Percentiles rank a stretch among this genome's conserved stretches.
phyloP scores from a whole-genome alignment of 2,113 vertebrate genomes.

The Heliornis fulica region DNA sequence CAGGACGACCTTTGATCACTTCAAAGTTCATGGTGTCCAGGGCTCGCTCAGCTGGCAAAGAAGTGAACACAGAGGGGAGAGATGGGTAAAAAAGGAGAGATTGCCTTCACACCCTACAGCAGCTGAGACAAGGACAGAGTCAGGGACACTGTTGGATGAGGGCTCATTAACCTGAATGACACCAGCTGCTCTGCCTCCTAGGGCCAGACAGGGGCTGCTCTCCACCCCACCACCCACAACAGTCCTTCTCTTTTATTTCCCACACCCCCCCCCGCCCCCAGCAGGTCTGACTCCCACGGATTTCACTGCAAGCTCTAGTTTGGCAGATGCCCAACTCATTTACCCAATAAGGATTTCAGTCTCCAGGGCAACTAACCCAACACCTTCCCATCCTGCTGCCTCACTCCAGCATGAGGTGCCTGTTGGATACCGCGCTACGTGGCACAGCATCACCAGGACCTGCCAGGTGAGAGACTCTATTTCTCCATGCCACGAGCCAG shows the following conservation, averaged over 20 bases:
- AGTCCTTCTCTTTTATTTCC: neutral
- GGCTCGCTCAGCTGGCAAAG: conserved; percentile 89
- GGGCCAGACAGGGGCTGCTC: neutral
- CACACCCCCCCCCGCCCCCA: neutral
- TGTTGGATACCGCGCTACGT: neutral
- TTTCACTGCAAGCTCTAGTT: neutral
- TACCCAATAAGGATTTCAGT: neutral
- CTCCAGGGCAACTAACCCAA: neutral
- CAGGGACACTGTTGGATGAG: neutral
- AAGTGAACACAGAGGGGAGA: neutral
- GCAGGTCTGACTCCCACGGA: neutral
- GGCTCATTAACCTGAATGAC: neutral
- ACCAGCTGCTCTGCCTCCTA: neutral
- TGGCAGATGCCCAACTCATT: neutral
- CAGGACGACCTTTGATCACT: conserved; percentile 92
- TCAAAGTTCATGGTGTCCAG: conserved; percentile 99
- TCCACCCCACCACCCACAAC: neutral
- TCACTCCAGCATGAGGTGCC: neutral
- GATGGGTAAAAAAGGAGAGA: neutral
- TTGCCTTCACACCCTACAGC: neutral
- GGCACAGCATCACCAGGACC: neutral
- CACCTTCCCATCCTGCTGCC: neutral
- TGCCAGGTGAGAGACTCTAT: neutral
- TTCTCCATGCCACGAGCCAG: neutral
- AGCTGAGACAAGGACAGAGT: neutral